Base-by-base conservation (phyloP, 2,113 vertebrate species). In the Perca schrenkii region DNA sequence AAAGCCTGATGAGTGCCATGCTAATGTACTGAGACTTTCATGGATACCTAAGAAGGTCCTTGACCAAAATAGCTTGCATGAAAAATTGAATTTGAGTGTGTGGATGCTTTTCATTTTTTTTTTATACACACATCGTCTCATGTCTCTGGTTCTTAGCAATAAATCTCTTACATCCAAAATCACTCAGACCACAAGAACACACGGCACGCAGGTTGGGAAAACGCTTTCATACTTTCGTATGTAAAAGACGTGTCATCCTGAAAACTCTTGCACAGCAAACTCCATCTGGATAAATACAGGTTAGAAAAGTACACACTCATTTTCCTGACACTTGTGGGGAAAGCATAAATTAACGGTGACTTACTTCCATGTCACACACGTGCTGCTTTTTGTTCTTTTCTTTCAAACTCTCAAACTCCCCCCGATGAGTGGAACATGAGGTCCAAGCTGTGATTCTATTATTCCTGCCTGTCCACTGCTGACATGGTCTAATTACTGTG, bases 401-500 rank as follows among this genome's bases (percentile, higher is more conserved):
- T 56, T 12, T 61, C 46, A 16, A 0, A 25, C 8, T 56, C 16
- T 69, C 46, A 16, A 0, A 25, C 13, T 34, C 53, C 43, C 7
- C 46, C n/a, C 11, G 54, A 70, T 50, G 52, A 25, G 46, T 14
- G 61, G 53, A 57, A 64, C 56, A 58, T 1, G 52, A 53, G 16
- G 49, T 71, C 36, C 34, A 3, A 14, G 28, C 69, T 79, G 69
- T 52, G 74, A 68, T 76, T 67, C 67, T 34, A 76, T 82, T 79
- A 72, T 68, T 69, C 34, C 56, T 31, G 54, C 56, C 53, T 19
- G 21, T 81, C 69, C 25, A 57, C 22, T 34, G 22, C 36, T 56
- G 70, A 79, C 53, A 34, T 7, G 3, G 54, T 49, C 46, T 61
- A 79, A 84, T 84, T 67, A 86, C 22, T 15, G 40, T 3, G 22